phyloP scores from a whole-genome alignment of 1,140 invertebrate genomes.

The Dendrolimus kikuchii region DNA sequence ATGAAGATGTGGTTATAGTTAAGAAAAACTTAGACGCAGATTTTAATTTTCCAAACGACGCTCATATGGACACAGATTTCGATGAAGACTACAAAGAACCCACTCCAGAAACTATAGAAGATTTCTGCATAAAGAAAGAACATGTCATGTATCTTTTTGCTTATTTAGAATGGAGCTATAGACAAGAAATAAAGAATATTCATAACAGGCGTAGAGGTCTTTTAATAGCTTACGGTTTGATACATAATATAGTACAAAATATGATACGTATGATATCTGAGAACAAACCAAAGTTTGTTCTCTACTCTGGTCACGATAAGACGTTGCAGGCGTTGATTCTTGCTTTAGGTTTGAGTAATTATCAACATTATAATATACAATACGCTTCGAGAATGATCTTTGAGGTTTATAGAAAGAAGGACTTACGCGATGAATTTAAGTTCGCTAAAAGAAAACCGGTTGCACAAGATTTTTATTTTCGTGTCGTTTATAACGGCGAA shows the following conservation, averaged over 20 bases:
- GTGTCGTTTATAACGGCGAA: slow-evolving; percentile 88
- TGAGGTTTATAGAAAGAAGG: slow-evolving; percentile 80
- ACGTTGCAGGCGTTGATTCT: slow-evolving; percentile 88
- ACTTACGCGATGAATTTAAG: slow-evolving; percentile 67
- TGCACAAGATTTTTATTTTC: slow-evolving; percentile 83
- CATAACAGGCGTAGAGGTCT: slow-evolving; percentile 78
- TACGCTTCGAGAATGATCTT: slow-evolving; percentile 91
- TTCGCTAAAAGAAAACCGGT: slow-evolving; percentile 70
- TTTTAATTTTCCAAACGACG: slow-evolving; percentile 70
- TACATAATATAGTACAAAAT: slow-evolving; percentile 84
- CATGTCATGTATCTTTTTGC: slow-evolving; percentile 83
- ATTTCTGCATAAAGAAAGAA: slow-evolving; percentile 76
- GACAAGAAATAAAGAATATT: slow-evolving; percentile 77
- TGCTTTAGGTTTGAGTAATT: slow-evolving; percentile 79
- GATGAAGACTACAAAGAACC: slow-evolving; percentile 67
- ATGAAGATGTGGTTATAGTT: slow-evolving; percentile 66
- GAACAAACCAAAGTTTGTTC: slow-evolving; percentile 83
- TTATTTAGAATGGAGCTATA: slow-evolving; percentile 83
- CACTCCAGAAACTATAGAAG: slow-evolving; percentile 52
- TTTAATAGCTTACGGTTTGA: slow-evolving; percentile 83
- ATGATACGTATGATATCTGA: slow-evolving; percentile 86
- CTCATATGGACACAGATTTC: slow-evolving; percentile 51
- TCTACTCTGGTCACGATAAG: slow-evolving; percentile 94
- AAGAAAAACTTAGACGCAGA: slow-evolving; percentile 70
- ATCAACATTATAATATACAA: slow-evolving; percentile 73